Evolutionary conservation across 2,797 vertebrate genomes (phyloP).

Genomic region (Crocidura indochinensis): DNA sequence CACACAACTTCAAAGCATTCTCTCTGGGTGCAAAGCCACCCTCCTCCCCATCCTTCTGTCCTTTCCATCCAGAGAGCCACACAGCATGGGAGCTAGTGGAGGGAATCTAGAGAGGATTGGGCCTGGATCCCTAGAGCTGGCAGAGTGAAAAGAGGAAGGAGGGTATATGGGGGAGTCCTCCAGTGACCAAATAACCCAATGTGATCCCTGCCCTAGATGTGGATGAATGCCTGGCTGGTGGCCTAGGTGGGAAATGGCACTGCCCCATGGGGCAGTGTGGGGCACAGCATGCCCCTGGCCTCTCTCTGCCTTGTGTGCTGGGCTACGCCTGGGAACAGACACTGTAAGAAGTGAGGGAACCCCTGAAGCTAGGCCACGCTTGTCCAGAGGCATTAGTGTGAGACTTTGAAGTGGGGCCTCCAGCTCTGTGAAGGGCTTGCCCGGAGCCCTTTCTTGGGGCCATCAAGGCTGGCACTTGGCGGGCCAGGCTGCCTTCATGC

Average conservation of each 20-base stretch:
- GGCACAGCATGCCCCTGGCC: conserved; percentile 83
- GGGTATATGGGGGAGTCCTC: not conserved
- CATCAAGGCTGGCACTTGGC: conserved; percentile 46
- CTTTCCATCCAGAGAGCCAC: not conserved
- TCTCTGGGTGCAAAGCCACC: not conserved
- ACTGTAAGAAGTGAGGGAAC: conserved; percentile 85
- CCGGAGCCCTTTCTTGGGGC: conserved; percentile 81
- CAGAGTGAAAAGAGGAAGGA: conserved; percentile 10
- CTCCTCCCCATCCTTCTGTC: not conserved
- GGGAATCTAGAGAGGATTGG: not conserved
- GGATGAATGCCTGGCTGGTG: conserved; percentile 75
- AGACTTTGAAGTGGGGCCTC: conserved; percentile 89
- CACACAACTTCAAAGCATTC: conserved; percentile 6
- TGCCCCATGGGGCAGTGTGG: conserved; percentile 80
- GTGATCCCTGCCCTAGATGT: conserved; percentile 59
- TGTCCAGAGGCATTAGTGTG: conserved; percentile 88
- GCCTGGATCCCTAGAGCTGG: not conserved
- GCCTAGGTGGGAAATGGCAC: conserved; percentile 76
- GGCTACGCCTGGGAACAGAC: conserved; percentile 87
- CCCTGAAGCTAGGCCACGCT: conserved; percentile 87
- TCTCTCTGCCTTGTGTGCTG: conserved; percentile 79
- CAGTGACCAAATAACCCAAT: conserved; percentile 63
- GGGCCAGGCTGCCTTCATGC: not conserved
- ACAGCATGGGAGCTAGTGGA: not conserved
- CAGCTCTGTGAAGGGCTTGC: conserved; percentile 80